Evolutionary conservation across 2,113 vertebrate genomes (phyloP).

Genomic region (Chionis minor): DNA sequence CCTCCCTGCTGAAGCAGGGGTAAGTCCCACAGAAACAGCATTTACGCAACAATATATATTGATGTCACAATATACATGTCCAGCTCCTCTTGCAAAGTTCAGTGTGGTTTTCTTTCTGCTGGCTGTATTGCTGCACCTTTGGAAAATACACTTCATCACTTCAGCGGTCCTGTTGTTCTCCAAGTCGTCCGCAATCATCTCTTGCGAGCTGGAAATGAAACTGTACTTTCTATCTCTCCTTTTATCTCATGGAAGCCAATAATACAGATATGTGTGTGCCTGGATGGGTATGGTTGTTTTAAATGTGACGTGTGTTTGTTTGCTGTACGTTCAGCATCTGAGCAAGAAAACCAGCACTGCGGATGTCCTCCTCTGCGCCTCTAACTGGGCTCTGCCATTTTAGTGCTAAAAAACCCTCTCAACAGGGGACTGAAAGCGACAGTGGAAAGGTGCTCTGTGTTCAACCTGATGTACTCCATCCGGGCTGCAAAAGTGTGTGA

Average conservation of each 20-base stretch:
- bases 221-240: not conserved
- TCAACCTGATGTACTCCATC: not conserved
- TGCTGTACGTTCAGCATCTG: not conserved
- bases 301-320: not conserved
- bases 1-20: not conserved
- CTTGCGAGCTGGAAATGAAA: not conserved
- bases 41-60: not conserved
- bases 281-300: not conserved
- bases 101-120: not conserved
- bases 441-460: not conserved
- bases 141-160: not conserved
- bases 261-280: not conserved
- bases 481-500: not conserved
- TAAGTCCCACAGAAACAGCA: not conserved
- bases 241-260: not conserved
- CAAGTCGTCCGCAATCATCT: not conserved
- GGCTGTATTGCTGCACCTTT: not conserved
- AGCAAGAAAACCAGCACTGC: not conserved
- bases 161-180: not conserved
- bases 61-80: not conserved
- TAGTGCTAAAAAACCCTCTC: not conserved
- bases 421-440: not conserved
- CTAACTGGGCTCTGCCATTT: not conserved
- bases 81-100: not conserved
- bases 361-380: not conserved